phyloP scores from a whole-genome alignment of 1,140 invertebrate genomes.

The Hyles vespertilio region DNA sequence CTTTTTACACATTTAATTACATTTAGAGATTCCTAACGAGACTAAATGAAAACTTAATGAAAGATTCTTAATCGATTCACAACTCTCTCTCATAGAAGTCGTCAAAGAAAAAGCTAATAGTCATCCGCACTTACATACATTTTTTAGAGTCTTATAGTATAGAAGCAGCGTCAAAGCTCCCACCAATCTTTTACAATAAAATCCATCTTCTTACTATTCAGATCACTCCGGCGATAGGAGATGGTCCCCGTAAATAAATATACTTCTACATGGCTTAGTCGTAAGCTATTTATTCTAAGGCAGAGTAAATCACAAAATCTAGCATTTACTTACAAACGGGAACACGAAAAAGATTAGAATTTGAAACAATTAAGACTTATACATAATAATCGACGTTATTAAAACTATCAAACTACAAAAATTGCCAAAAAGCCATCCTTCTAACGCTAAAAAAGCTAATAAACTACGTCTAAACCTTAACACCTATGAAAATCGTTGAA shows the following conservation, averaged over 20 bases:
- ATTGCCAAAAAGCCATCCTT: conserved; percentile 58
- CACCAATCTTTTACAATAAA: conserved; percentile 33
- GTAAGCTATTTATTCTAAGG: conserved; percentile 57
- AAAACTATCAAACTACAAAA: conserved; percentile 56
- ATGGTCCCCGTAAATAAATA: conserved; percentile 66
- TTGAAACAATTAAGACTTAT: conserved; percentile 29
- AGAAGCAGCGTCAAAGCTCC: conserved; percentile 51
- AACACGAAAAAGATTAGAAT: conserved; percentile 43
- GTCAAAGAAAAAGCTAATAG: conserved; percentile 33
- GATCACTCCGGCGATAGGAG: conserved; percentile 58
- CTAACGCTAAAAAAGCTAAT: conserved; percentile 69
- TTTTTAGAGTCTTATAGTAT: conserved; percentile 55
- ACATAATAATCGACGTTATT: conserved; percentile 43
- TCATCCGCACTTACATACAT: conserved; percentile 36
- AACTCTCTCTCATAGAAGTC: conserved; percentile 59
- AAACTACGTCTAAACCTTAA: conserved; percentile 38
- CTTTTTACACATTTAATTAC: conserved; percentile 57
- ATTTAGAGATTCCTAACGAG: conserved; percentile 31
- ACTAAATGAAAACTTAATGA: conserved; percentile 35
- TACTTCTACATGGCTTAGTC: conserved; percentile 47
- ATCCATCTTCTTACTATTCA: conserved; percentile 46
- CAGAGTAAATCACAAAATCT: conserved; percentile 59
- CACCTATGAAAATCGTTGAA: conserved; percentile 51
- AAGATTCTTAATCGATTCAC: conserved; percentile 51
- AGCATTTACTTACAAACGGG: conserved; percentile 53